A percentile compares a stretch with the other conserved stretches of the same genome.
phyloP scores from a whole-genome alignment of 2,113 vertebrate species.

The Takifugu flavidus region DNA sequence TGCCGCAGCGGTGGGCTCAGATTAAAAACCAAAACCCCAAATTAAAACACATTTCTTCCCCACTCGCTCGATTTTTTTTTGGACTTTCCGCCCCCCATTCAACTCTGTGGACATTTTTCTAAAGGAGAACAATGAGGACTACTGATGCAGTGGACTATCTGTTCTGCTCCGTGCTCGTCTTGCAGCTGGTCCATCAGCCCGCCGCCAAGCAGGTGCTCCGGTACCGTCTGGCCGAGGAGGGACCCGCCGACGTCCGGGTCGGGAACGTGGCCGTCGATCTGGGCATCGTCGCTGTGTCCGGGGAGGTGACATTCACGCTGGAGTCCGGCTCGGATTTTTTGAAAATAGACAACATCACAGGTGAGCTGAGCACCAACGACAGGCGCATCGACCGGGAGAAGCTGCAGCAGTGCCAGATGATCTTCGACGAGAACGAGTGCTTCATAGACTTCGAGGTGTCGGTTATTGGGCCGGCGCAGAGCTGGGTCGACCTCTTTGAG shows the following conservation, averaged over 20 bases:
- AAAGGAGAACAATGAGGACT: slow-evolving; percentile 74
- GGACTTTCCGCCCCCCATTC: slow-evolving; percentile 1
- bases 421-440: slow-evolving; percentile 98
- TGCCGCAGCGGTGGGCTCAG: slow-evolving; percentile 47
- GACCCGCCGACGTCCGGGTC: slow-evolving; percentile 91
- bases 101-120: slow-evolving; percentile 34
- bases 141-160: slow-evolving; percentile 77
- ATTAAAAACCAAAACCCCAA: slow-evolving; percentile 18
- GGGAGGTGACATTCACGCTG: slow-evolving; percentile 96
- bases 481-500: slow-evolving; percentile 97
- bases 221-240: slow-evolving; percentile 93
- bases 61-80: slow-evolving; percentile 6
- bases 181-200: slow-evolving; percentile 85
- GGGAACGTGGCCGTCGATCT: slow-evolving; percentile 94
- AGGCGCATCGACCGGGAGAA: slow-evolving; percentile 97
- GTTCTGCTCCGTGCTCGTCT: slow-evolving; percentile 81
- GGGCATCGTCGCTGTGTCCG: slow-evolving; percentile 89
- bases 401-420: slow-evolving; percentile 98
- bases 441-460: slow-evolving; percentile 99
- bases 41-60: slow-evolving; percentile 2
- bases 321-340: slow-evolving; percentile 97
- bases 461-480: slow-evolving; percentile 96
- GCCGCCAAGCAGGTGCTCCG: slow-evolving; percentile 92
- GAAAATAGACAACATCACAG: slow-evolving; percentile 98
- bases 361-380: slow-evolving; percentile 95